Base-by-base conservation (phyloP, 2,888 invertebrate species). In the Eristalis intricaria region DNA sequence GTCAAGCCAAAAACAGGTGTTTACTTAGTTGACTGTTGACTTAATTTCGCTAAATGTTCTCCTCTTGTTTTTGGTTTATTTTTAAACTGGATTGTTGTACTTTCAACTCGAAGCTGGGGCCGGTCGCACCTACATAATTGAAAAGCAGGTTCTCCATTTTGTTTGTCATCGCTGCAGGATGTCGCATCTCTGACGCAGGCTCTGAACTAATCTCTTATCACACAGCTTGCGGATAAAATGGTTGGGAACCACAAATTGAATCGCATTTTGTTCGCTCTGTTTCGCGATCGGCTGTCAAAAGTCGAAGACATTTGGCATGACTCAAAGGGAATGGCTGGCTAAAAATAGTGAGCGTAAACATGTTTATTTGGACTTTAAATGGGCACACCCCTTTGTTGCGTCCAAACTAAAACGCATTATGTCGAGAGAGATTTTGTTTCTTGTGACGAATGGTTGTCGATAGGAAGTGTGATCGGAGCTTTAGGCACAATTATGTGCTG, bases 1-100 rank as follows among this genome's bases (percentile, higher is more conserved):
- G 10, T 60, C 29, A 23, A 56, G 63, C 73, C 7, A 26, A 35
- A 65, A 76, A 71, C 82, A 77, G 61, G 82, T 83, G 77, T 66
- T 29, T 68, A 19, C 19, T 50, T n/a, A n/a, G 1, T 60, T 60
- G 11, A 26, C 10, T 22, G 3, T 63, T 50, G 13, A 35, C 15
- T 29, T 56, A 23, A 32, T 13, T 70, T 13, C 35, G 35, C 26
- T 2, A 32, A 50, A 32, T 26, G 38, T 43, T 32, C 15, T 19
- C 2, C 7, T 26, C 11, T 22, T n/a, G 0, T 29, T 26, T 26
- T 26, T 26, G 13, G 15, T 60, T 43, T 38, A 65, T 65, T 65
- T 38, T 38, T 65, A 22, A 38, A 23, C 19, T 66, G 11, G 40
- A 23, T 23, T 50, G 15, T 56, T 68, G 15, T 68, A 38, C 38